These are phyloP conservation scores for Diphyllodes magnificus DNA, from an alignment of 2,113 vertebrate genomes.

Conservation along the genomic window DNA sequence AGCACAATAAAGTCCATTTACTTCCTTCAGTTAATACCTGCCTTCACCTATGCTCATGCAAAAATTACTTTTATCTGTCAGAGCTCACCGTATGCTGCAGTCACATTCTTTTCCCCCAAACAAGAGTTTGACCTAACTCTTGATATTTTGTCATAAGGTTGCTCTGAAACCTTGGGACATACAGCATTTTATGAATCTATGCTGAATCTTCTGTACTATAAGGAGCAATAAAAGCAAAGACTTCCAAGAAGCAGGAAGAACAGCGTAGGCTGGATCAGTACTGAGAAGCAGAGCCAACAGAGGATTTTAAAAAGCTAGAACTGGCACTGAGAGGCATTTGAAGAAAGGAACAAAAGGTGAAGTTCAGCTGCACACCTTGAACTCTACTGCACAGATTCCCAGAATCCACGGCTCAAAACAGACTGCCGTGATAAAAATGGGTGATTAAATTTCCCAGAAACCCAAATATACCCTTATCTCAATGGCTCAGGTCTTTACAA, in stretches of 20 bases:
- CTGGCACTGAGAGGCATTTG: constrained; percentile 23
- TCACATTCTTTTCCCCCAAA: background rate
- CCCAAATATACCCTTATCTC: constrained; percentile 4
- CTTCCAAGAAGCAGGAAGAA: constrained; percentile 58
- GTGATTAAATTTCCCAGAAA: constrained; percentile 20
- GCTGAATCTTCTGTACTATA: background rate
- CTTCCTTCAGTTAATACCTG: background rate
- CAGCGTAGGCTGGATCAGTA: constrained; percentile 26
- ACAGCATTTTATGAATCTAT: background rate
- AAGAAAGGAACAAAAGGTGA: constrained; percentile 60
- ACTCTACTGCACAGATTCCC: constrained; percentile 8
- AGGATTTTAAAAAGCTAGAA: constrained; percentile 38
- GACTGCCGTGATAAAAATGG: background rate
- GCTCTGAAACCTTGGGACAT: background rate
- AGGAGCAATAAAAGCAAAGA: constrained; percentile 22
- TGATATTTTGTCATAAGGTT: background rate
- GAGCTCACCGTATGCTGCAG: background rate
- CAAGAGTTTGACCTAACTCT: background rate
- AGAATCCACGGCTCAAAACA: constrained; percentile 18
- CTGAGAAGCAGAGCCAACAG: constrained; percentile 23
- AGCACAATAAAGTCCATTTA: background rate
- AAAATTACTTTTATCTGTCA: background rate
- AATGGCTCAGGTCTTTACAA: background rate
- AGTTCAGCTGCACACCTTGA: constrained; percentile 57
- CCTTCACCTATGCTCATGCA: background rate